Percentiles rank a stretch among this genome's conserved stretches.
Evolutionary conservation across 2,113 vertebrate species (phyloP).

Genomic region (Thinocorus orbignyianus): DNA sequence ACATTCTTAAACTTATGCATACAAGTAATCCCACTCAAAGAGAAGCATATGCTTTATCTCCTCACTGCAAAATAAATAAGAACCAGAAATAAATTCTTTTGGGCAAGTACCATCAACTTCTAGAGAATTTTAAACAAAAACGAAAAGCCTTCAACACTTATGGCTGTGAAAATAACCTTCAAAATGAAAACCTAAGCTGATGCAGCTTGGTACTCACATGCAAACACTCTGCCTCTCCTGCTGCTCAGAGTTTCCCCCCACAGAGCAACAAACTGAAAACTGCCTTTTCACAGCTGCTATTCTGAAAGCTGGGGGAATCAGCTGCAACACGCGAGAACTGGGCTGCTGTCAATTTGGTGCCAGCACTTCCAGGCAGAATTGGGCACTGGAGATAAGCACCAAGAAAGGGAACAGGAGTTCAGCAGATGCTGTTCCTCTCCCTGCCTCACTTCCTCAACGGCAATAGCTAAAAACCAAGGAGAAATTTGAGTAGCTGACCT

Average conservation of each 20-base stretch:
- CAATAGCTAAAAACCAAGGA: not conserved
- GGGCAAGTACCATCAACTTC: slow-evolving; percentile 3
- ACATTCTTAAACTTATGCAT: slow-evolving; percentile 6
- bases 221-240: slow-evolving; percentile 29
- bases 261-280: slow-evolving; percentile 41
- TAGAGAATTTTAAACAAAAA: not conserved
- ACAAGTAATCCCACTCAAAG: not conserved
- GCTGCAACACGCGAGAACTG: not conserved
- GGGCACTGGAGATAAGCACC: not conserved
- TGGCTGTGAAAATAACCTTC: slow-evolving; percentile 15
- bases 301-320: slow-evolving; percentile 38
- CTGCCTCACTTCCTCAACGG: not conserved
- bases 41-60: slow-evolving; percentile 31
- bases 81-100: slow-evolving; percentile 26
- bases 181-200: slow-evolving; percentile 2
- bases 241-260: slow-evolving; percentile 40
- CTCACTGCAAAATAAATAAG: slow-evolving; percentile 12
- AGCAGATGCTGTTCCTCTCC: not conserved
- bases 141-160: not conserved
- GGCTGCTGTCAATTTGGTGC: not conserved
- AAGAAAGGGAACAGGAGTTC: not conserved
- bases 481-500: not conserved
- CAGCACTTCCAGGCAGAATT: slow-evolving; percentile 8
- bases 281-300: slow-evolving; percentile 58
- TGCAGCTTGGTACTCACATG: not conserved